These are phyloP conservation scores for Papilio machaon DNA, from an alignment of 1,140 invertebrate species.

Conservation along the genomic window DNA sequence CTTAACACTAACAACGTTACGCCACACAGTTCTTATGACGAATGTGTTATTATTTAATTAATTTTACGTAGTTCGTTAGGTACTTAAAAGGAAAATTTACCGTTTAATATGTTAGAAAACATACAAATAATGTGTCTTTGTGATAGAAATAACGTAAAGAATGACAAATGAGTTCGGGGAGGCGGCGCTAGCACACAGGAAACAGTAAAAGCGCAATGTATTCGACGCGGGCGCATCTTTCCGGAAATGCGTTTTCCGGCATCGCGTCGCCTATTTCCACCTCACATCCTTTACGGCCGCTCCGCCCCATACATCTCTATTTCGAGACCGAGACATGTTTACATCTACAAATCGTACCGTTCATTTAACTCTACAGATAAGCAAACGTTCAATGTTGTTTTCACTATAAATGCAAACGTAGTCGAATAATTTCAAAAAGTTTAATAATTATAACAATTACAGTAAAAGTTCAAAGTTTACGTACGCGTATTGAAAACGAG, in stretches of 20 bases:
- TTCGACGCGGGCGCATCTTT: conserved; percentile 64
- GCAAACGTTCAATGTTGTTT: background rate
- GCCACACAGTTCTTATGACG: background rate
- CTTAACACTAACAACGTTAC: conserved; percentile 20
- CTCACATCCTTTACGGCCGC: conserved; percentile 61
- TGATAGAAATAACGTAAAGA: background rate
- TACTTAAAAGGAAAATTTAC: background rate
- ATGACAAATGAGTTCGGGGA: background rate
- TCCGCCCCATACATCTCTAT: conserved; percentile 60
- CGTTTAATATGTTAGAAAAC: background rate
- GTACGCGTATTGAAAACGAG: background rate
- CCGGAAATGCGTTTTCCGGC: conserved; percentile 72
- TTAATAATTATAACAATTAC: background rate
- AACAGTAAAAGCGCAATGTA: conserved; percentile 79
- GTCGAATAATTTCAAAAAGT: background rate
- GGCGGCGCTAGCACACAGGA: conserved; percentile 63
- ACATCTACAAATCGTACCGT: conserved; percentile 34
- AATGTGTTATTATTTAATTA: conserved; percentile 11
- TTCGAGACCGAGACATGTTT: conserved; percentile 49
- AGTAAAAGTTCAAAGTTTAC: background rate
- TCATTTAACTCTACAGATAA: conserved; percentile 9
- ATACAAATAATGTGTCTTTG: background rate
- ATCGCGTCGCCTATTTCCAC: conserved; percentile 64
- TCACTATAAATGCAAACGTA: background rate
- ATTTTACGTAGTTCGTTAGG: conserved; percentile 1